Percentiles rank a stretch among this genome's conserved stretches.
phyloP scores from a whole-genome alignment of 2,888 invertebrate species.

The Adineta ricciae region DNA sequence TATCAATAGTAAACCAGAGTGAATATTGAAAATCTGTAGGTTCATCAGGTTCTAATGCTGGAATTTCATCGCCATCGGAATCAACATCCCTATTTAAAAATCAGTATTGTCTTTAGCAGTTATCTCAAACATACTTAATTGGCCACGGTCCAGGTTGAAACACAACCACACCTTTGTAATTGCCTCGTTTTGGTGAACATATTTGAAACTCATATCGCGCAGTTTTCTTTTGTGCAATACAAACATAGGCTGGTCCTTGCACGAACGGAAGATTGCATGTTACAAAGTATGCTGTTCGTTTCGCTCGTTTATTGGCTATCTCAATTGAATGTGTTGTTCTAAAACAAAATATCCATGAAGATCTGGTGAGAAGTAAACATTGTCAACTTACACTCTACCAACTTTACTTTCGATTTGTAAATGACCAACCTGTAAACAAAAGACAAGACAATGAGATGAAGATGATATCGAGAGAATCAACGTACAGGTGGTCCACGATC shows the following conservation, averaged over 20 bases:
- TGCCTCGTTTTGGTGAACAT: slow-evolving; percentile 42
- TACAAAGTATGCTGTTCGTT: not conserved
- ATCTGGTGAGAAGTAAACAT: not conserved
- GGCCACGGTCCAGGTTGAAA: slow-evolving; percentile 32
- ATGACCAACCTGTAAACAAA: not conserved
- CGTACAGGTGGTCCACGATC: slow-evolving; percentile 10
- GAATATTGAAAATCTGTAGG: slow-evolving; percentile 42
- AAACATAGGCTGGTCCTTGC: slow-evolving; percentile 41
- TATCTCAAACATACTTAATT: slow-evolving; percentile 20
- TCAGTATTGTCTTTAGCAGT: no score
- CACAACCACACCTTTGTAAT: slow-evolving; percentile 37
- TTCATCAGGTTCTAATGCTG: slow-evolving; percentile 38
- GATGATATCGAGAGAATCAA: not conserved
- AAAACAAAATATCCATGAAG: not conserved
- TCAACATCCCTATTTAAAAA: slow-evolving; percentile 43
- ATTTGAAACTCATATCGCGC: slow-evolving; percentile 42
- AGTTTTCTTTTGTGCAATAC: slow-evolving; percentile 44
- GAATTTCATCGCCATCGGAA: slow-evolving; percentile 49
- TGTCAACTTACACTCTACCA: not conserved
- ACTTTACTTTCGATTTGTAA: slow-evolving; percentile 18
- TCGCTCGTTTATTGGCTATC: not conserved
- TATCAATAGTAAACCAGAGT: slow-evolving; percentile 47
- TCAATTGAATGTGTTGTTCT: slow-evolving; percentile 14
- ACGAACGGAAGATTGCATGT: slow-evolving; percentile 42
- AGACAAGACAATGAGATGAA: not conserved